A percentile compares a stretch with the other conserved stretches of the same genome.
Evolutionary conservation across 2,797 vertebrate genomes (phyloP).

Genomic region (Pangasius djambal): DNA sequence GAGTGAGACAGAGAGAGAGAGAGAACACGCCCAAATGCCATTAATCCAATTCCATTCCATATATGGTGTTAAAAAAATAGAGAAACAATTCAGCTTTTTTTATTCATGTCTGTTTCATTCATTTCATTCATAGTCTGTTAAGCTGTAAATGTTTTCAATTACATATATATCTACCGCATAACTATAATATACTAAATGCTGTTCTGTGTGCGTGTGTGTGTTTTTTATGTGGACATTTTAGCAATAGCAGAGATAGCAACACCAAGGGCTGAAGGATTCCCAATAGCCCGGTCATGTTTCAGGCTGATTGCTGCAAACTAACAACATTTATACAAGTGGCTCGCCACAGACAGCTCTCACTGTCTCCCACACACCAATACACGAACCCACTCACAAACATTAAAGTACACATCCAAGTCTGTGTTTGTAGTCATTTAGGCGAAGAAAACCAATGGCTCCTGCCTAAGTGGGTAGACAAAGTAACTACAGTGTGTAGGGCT

Average conservation of each 20-base stretch:
- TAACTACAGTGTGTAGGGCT: background rate
- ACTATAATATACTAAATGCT: background rate
- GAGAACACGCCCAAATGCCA: background rate
- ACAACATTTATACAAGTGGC: slow-evolving; percentile 16
- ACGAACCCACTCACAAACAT: background rate
- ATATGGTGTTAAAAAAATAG: background rate
- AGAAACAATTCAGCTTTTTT: background rate
- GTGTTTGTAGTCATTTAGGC: background rate
- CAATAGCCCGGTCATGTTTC: background rate
- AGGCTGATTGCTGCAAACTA: background rate
- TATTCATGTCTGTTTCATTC: background rate
- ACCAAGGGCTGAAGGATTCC: background rate
- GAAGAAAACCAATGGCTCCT: background rate
- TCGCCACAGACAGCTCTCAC: slow-evolving; percentile 4
- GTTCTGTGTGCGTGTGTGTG: background rate
- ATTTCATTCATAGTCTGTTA: too few relatives aligned
- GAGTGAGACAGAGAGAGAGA: too few relatives aligned
- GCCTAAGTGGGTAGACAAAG: background rate
- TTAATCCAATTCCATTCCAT: background rate
- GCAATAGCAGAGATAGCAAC: background rate
- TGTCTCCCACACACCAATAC: background rate
- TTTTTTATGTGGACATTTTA: background rate
- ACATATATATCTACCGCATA: background rate
- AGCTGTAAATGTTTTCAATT: background rate
- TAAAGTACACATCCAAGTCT: background rate